These are phyloP conservation scores for Drosophila nannoptera DNA, from an alignment of 1,140 invertebrate genomes.

Conservation along the genomic window DNA sequence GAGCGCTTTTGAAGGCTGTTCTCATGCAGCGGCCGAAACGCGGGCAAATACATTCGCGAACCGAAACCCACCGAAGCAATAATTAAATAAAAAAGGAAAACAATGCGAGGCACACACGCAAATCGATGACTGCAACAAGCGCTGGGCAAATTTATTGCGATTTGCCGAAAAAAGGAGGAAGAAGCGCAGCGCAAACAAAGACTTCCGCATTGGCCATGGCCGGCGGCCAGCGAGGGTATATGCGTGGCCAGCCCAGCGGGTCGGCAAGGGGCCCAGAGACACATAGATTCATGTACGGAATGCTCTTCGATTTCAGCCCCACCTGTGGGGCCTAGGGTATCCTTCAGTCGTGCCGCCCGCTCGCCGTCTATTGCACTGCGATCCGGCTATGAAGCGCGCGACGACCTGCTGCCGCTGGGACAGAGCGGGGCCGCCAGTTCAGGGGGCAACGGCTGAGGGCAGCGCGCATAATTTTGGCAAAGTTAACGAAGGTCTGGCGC, in stretches of 20 bases:
- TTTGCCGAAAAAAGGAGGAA: constrained; percentile 32
- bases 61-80: constrained; percentile 46
- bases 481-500: constrained; percentile 67
- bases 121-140: constrained; percentile 64
- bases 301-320: no score
- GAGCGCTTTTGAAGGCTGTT: constrained; percentile 64
- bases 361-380: constrained; percentile 4
- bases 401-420: constrained; percentile 49
- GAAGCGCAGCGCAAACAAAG: constrained; percentile 63
- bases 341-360: background rate
- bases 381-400: constrained; percentile 66
- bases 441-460: constrained; percentile 44
- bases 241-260: no score
- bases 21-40: constrained; percentile 71
- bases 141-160: constrained; percentile 62
- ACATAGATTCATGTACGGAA: no score
- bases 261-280: no score
- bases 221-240: background rate
- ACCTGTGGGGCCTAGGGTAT: background rate
- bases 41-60: constrained; percentile 46
- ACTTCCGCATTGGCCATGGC: constrained; percentile 68
- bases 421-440: constrained; percentile 8
- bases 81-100: constrained; percentile 57
- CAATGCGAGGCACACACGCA: constrained; percentile 39
- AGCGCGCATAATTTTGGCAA: constrained; percentile 75